Evolutionary conservation across 2,888 invertebrate genomes (phyloP).

Genomic region (Allolobophora icterica): DNA sequence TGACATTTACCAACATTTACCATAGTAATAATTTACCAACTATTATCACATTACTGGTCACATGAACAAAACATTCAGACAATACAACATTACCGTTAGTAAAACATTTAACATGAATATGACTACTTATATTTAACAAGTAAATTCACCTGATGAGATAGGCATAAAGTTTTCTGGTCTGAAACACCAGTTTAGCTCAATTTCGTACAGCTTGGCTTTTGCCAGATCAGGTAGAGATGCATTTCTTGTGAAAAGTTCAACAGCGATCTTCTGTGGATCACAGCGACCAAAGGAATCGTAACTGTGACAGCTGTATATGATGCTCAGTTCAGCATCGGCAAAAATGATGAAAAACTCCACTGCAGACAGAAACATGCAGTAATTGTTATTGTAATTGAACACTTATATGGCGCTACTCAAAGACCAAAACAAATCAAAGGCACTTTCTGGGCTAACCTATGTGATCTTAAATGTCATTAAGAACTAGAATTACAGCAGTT

Average conservation of each 20-base stretch:
- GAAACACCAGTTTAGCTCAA: conserved; percentile 1
- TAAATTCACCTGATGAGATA: background rate
- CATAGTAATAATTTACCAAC: background rate
- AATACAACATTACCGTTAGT: no score
- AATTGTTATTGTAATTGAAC: background rate
- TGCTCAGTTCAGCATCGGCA: background rate
- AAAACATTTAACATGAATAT: background rate
- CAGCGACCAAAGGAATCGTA: conserved; percentile 13
- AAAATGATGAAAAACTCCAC: background rate
- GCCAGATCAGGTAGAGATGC: background rate
- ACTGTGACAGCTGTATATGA: background rate
- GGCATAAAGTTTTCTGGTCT: background rate
- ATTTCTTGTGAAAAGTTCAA: conserved; percentile 11
- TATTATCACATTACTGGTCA: background rate
- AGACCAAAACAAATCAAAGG: no score
- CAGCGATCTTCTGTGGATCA: background rate
- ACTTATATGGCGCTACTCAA: no score
- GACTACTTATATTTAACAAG: background rate
- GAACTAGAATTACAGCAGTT: no score
- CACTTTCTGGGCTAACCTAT: no score
- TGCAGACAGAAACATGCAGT: background rate
- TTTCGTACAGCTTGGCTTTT: background rate
- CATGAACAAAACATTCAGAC: background rate
- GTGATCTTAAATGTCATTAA: no score
- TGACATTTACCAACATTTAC: no score